A percentile compares a stretch with the other conserved stretches of the same genome.
Evolutionary conservation across 2,797 vertebrate species (phyloP).

Genomic region (Falco naumanni): DNA sequence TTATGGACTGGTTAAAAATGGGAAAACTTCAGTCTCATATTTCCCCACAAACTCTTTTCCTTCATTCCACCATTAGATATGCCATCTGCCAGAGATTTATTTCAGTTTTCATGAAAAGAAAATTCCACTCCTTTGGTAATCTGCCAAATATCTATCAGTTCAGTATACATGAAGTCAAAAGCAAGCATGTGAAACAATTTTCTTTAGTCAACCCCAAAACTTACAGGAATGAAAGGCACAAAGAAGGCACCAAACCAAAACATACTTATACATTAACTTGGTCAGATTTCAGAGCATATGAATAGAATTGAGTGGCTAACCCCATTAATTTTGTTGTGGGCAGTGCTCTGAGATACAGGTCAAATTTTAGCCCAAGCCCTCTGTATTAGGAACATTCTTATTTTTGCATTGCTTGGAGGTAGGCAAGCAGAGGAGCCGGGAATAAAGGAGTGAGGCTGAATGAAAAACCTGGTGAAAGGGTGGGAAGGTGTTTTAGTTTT

Average conservation of each 20-base stretch:
- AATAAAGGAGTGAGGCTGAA: background rate
- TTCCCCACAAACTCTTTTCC: background rate
- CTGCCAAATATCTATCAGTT: background rate
- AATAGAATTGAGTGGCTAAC: background rate
- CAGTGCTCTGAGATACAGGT: background rate
- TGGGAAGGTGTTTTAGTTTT: background rate
- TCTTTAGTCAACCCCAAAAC: background rate
- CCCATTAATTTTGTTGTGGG: background rate
- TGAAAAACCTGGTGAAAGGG: background rate
- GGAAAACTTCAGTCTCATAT: background rate
- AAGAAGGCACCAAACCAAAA: accelerated
- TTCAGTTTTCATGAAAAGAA: background rate
- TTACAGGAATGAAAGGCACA: background rate
- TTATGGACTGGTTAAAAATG: background rate
- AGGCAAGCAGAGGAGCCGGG: background rate
- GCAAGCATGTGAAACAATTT: background rate
- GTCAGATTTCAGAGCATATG: background rate
- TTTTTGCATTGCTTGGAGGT: background rate
- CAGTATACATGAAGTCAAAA: background rate
- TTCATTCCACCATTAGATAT: background rate
- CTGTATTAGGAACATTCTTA: background rate
- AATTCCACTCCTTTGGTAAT: background rate
- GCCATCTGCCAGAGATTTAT: background rate
- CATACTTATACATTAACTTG: background rate
- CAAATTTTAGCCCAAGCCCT: background rate